Percentiles rank a stretch among this genome's conserved stretches.
Conservation (phyloP, 2,113 vertebrate species). For the Antennarius striatus region DNA sequence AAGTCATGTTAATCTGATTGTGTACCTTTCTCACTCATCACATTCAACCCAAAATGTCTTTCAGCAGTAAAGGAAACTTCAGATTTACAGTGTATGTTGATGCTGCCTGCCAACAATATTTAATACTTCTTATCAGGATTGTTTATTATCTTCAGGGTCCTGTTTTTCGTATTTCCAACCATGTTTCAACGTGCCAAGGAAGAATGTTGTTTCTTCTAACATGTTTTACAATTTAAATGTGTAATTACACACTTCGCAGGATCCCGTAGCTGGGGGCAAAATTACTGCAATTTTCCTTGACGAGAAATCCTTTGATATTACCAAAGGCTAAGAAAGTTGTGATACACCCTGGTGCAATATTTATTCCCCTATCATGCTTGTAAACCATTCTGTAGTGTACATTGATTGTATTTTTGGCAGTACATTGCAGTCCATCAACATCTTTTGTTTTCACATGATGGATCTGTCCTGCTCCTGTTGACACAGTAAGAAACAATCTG, state of each 20-base stretch:
- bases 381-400: not conserved
- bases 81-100: constrained; percentile 15
- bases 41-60: not conserved
- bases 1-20: constrained; percentile 16
- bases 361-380: not conserved
- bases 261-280: constrained; percentile 34
- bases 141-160: constrained; percentile 18
- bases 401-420: not conserved
- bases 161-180: constrained; percentile 49
- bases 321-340: constrained; percentile 4
- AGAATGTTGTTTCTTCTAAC: constrained; percentile 61
- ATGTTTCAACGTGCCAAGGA: constrained; percentile 57
- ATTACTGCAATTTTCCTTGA: constrained; percentile 25
- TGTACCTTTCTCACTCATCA: constrained; percentile 25
- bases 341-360: constrained; percentile 3
- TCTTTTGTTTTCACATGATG: no score
- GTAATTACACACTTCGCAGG: constrained; percentile 51
- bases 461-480: no score
- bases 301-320: constrained; percentile 32
- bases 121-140: constrained; percentile 18
- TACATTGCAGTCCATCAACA: no score
- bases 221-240: constrained; percentile 57
- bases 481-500: no score
- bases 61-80: constrained; percentile 20
- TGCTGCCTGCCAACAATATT: constrained; percentile 27